Evolutionary conservation across 2,113 vertebrate genomes (phyloP), one percentile per base, ranked within the genome.

Genomic region (Thamnaconus septentrionalis): DNA sequence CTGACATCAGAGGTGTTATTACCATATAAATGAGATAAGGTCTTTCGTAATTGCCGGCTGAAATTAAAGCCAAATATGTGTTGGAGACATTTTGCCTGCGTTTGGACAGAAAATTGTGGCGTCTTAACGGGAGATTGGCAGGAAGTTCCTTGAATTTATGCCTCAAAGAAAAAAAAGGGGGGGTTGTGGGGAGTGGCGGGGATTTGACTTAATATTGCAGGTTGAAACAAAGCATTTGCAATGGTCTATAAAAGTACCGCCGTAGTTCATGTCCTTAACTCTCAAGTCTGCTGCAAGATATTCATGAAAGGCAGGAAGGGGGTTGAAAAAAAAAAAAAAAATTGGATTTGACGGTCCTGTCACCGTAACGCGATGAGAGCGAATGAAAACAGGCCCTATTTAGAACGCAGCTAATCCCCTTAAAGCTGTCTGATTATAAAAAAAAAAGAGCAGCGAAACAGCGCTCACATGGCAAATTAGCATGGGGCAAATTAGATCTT

Each of bases 1-100:
- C 71, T 85, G 73, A 80, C 81, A 6, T 31, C 70, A 81, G 68
- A 78, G 69, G 69, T 78, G 84, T 72, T 79, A 92, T 92, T 92
- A 91, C 82, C 92, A 92, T 92, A 91, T 85, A 92, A 92, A 93
- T 91, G 85, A 91, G 87, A 91, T 88, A 73, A 87, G 79, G 80
- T 69, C 84, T 84, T 50, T 54, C 69, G 80, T 90, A 90, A 93
- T 88, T 91, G 83, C 76, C 45, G 73, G 12, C 56, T 85, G 80
- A 82, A 88, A 91, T 88, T 76, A 87, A 90, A 87, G 78, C 56
- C 57, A 83, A 66, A 75, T 61, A 44, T 7, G 54, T 18, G 31
- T 11, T 59, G 67, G 45, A 79, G 75, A 72, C 71, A 68, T 40
- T 74, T 68, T 55, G 54, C 64, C 56, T 69, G 65, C 56, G 64